Evolutionary conservation across 2,888 invertebrate genomes (phyloP), one percentile per base, ranked within the genome.

Genomic region (Drosophila aldrichi): DNA sequence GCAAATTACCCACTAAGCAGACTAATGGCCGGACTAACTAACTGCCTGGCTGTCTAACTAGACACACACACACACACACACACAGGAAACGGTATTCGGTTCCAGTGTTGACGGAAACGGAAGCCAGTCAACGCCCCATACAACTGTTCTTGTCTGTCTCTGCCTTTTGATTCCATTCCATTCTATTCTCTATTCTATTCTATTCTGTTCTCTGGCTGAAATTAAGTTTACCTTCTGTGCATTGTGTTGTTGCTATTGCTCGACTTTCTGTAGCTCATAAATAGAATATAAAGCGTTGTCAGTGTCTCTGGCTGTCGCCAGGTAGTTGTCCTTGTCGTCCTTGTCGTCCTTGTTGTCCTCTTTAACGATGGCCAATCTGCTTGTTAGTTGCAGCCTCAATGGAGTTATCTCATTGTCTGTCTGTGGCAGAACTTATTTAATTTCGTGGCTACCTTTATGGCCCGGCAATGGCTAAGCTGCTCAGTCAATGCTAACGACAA

Each of bases 91-190:
- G 62, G 70, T 46, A 74, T 59, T 82, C 77, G 67, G 48, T 57
- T 62, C 20, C 70, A 52, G 66, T 79, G 77, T 70, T 71, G 82
- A 67, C 82, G 86, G 82, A 85, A 88, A 64, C 82, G 88, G 83
- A 85, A 79, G 80, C 74, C 65, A 64, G 62, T 60, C 43, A 20
- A 20, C 9, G 32, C 8, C 51, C 61, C 60, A 55, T 34, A 51
- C 25, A 34, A 67, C 22, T 18, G 44, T 10, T 16, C 14, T n/a
- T 20, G 16, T n/a, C n/a, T n/a, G n/a, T 52, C 48, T 29, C 48
- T 52, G 40, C 34, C 62, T 40, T 51, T 41, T 59, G 25, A 44
- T 55, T 49, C 9, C 46, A 44, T 51, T 49, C 20, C 20, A 22
- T 66, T 48, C n/a, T 46, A n/a, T n/a, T n/a, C n/a, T n/a, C n/a